These are phyloP conservation scores for Crocuta crocuta DNA, from an alignment of 2,113 vertebrate genomes.

Conservation along the genomic window DNA sequence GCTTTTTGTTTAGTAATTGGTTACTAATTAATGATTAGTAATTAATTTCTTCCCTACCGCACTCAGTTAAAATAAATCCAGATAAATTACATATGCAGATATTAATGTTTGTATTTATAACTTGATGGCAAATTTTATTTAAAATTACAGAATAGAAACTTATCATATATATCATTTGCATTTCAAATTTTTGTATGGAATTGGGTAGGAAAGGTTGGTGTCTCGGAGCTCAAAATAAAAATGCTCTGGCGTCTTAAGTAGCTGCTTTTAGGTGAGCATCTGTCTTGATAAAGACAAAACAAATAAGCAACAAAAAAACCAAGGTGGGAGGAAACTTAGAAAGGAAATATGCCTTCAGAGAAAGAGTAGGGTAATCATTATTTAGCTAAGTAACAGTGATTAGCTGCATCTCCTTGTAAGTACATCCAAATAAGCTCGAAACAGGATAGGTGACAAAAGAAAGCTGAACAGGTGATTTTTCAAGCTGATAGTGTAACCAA, in stretches of 20 bases:
- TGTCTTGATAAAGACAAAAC: background rate
- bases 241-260: background rate
- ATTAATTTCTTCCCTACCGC: conserved; percentile 1
- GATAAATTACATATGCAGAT: background rate
- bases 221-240: conserved; percentile 6
- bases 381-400: background rate
- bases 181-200: conserved; percentile 31
- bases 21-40: background rate
- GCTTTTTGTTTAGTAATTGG: conserved; percentile 20
- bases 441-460: background rate
- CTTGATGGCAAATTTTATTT: background rate
- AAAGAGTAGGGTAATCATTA: background rate
- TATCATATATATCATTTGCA: background rate
- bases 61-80: conserved; percentile 19
- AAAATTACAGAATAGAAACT: background rate
- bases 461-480: background rate
- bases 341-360: background rate
- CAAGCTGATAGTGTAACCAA: background rate
- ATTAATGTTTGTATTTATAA: conserved; percentile 35
- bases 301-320: background rate
- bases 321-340: background rate
- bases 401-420: background rate
- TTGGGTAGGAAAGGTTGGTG: background rate
- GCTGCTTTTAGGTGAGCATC: background rate
- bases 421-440: background rate